These are phyloP conservation scores for Esox masquinongy DNA, from an alignment of 2,797 vertebrate species.

Conservation along the genomic window DNA sequence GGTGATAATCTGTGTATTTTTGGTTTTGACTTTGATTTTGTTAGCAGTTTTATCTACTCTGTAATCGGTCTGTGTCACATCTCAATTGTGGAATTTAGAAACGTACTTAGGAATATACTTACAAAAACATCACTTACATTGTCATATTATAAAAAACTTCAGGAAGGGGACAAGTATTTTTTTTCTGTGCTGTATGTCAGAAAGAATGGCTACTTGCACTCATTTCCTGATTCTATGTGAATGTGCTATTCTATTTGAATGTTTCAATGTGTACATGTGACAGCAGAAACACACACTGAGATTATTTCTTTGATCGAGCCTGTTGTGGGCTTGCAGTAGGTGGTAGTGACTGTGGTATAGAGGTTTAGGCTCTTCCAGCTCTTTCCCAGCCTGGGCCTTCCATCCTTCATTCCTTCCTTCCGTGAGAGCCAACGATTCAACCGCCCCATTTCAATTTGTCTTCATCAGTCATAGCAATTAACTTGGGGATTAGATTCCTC, in stretches of 20 bases:
- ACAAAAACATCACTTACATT: not conserved
- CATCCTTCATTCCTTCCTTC: too few relatives aligned
- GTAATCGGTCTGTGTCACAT: not conserved
- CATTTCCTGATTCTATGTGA: not conserved
- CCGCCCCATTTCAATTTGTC: constrained; percentile 70
- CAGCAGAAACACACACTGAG: constrained; percentile 4
- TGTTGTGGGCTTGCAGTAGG: constrained; percentile 13
- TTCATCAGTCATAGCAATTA: constrained; percentile 70
- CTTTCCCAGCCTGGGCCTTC: constrained; percentile 19
- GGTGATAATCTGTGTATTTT: not conserved
- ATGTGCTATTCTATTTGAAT: not conserved
- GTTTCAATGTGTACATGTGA: not conserved
- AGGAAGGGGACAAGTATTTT: too few relatives aligned
- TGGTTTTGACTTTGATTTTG: not conserved
- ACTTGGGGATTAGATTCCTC: constrained; percentile 61
- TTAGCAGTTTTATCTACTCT: not conserved
- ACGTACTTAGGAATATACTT: not conserved
- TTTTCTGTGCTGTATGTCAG: not conserved
- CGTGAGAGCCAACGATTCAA: constrained; percentile 37
- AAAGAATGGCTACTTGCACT: not conserved
- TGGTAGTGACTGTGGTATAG: constrained; percentile 3
- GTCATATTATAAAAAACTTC: too few relatives aligned
- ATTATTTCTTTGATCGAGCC: constrained; percentile 5
- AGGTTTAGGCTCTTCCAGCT: constrained; percentile 18
- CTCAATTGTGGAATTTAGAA: not conserved